phyloP scores from a whole-genome alignment of 2,888 invertebrate species.

The Argyra leucocephala region DNA sequence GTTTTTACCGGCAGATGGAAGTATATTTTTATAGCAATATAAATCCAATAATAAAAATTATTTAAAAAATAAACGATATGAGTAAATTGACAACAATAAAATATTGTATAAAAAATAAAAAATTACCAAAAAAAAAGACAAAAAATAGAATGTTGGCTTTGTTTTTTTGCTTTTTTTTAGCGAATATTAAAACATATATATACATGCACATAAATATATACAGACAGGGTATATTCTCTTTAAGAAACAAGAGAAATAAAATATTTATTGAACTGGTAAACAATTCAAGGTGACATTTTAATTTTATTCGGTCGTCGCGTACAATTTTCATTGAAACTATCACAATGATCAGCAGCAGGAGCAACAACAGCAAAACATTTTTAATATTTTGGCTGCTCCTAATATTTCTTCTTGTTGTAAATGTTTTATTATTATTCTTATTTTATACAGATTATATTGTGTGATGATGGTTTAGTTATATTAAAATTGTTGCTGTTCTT shows the following conservation, averaged over 20 bases:
- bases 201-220: too few relatives aligned
- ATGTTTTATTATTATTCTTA: too few relatives aligned
- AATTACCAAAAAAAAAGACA: constrained; percentile 9
- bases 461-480: too few relatives aligned
- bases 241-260: constrained; percentile 11
- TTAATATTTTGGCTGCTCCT: too few relatives aligned
- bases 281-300: constrained; percentile 44
- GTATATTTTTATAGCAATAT: too few relatives aligned
- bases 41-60: background rate
- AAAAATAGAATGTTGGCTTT: constrained; percentile 1
- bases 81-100: constrained; percentile 3
- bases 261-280: constrained; percentile 44
- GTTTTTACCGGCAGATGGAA: background rate
- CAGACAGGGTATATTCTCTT: too few relatives aligned
- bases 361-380: background rate
- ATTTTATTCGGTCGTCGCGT: constrained; percentile 35
- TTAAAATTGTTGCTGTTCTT: too few relatives aligned
- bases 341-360: background rate
- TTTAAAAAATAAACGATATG: background rate
- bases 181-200: background rate
- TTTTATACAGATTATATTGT: too few relatives aligned
- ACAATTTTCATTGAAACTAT: background rate
- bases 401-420: too few relatives aligned
- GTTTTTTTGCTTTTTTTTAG: background rate
- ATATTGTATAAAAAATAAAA: too few relatives aligned